Evolutionary conservation across 2,888 invertebrate genomes (phyloP).

Genomic region (Chironomus riparius): DNA sequence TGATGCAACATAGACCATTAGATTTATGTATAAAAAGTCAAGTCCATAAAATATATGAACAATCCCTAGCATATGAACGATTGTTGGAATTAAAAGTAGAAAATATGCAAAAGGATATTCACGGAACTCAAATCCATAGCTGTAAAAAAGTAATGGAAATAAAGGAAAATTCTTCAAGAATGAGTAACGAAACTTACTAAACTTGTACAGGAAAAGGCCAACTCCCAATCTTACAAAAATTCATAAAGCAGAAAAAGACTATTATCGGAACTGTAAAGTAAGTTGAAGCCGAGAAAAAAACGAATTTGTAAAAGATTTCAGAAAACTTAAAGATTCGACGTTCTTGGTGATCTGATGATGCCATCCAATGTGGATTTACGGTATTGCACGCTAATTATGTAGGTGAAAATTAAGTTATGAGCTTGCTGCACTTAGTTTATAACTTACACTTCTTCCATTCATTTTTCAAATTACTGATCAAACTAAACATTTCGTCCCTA

Average conservation of each 20-base stretch:
- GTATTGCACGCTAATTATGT: not conserved
- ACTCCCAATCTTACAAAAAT: not conserved
- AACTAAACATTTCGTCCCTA: not conserved
- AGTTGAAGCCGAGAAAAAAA: not conserved
- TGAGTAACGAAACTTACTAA: not conserved
- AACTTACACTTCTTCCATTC: not conserved
- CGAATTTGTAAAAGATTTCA: not conserved
- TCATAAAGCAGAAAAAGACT: not conserved
- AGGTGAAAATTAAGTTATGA: not conserved
- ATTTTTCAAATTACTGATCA: not conserved
- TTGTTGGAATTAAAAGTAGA: not conserved
- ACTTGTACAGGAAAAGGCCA: not conserved
- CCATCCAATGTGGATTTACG: not conserved
- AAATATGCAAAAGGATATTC: not conserved
- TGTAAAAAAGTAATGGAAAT: not conserved
- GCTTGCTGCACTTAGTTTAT: too few relatives aligned
- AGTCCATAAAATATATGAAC: not conserved
- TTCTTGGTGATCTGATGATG: not conserved
- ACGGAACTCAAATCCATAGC: not conserved
- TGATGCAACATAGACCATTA: not conserved
- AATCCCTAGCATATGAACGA: not conserved
- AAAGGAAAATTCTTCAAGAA: not conserved
- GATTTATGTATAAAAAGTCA: not conserved
- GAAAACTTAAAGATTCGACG: not conserved
- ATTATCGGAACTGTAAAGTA: not conserved